Base-by-base conservation (phyloP, 2,113 vertebrate genomes). In the Triplophysa dalaica region DNA sequence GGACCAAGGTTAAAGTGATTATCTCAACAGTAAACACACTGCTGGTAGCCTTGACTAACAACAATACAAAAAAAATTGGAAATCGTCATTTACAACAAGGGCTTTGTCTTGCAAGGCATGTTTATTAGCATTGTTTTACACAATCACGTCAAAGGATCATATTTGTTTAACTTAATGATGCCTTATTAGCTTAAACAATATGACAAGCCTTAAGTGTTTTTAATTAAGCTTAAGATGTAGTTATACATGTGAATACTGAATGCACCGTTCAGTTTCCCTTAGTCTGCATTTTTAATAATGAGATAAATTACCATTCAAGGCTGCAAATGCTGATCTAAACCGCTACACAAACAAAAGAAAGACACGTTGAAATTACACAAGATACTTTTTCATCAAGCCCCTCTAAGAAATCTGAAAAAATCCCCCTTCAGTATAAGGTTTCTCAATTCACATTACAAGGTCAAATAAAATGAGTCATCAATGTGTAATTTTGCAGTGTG, bases 1-100 rank as follows among this genome's bases (percentile, higher is more conserved):
- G 24, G 24, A 24, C 24, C 12, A 14, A 22, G 19, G 5, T 22
- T 67, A n/a, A 29, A 29, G 29, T 29, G 3, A 29, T 29, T 29
- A 3, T 29, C 29, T 29, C 3, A 4, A 29, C 66, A 24, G 43
- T 14, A 69, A 22, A 50, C 33, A 38, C 10, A 22, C 38, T 43
- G 38, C 64, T 66, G 64, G 22, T 26, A 17, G 21, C 43, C 66
- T 69, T 69, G 13, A n/a, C 13, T 26, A 69, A 69, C 43, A 69
- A 3, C 7, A 52, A 16, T 14, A 52, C 16, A 52, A 4, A 52
- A 12, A 4, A 14, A 26, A 69, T 69, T 69, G 43, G 21, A 50
- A 50, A 50, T 69, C 4, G 13, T 48, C 13, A 69, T 9, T 69
- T 8, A 69, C 66, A 50, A 69, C 66, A 50, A 24, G 6, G 21